Percentiles rank a stretch among this genome's conserved stretches.
These are phyloP conservation scores for Panulirus ornatus DNA, from an alignment of 1,140 invertebrate species.

Conservation along the genomic window DNA sequence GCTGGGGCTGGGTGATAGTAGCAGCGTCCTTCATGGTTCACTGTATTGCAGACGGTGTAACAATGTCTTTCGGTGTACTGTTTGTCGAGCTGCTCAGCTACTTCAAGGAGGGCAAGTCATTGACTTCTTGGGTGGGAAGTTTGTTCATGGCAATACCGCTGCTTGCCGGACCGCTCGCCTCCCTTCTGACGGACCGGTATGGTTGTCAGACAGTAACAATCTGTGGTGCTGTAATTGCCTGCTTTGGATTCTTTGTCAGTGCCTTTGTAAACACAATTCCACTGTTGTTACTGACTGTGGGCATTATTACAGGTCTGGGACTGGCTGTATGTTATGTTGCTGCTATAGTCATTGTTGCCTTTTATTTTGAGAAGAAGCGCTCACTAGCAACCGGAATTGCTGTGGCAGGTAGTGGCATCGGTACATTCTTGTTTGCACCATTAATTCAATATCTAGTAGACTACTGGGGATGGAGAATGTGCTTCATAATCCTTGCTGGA, in stretches of 20 bases:
- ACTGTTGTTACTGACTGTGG: slow-evolving; percentile 90
- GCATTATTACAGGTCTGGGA: slow-evolving; percentile 90
- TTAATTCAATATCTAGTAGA: slow-evolving; percentile 87
- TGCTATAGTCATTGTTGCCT: slow-evolving; percentile 95
- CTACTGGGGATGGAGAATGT: slow-evolving; percentile 92
- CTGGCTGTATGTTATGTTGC: slow-evolving; percentile 84
- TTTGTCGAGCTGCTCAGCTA: slow-evolving; percentile 92
- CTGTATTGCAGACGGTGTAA: slow-evolving; percentile 95
- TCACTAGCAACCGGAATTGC: slow-evolving; percentile 95
- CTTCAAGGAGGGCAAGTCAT: slow-evolving; percentile 88
- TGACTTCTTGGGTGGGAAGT: slow-evolving; percentile 93
- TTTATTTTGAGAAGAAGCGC: slow-evolving; percentile 95
- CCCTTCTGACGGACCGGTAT: slow-evolving; percentile 91
- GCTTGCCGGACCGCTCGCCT: slow-evolving; percentile 92
- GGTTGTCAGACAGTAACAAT: slow-evolving; percentile 89
- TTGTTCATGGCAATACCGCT: slow-evolving; percentile 94
- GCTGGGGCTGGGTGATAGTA: slow-evolving; percentile 81
- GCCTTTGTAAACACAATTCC: slow-evolving; percentile 88
- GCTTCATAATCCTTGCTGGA: slow-evolving; percentile 89
- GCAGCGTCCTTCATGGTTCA: slow-evolving; percentile 92
- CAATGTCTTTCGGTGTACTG: slow-evolving; percentile 94
- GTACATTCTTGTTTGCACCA: slow-evolving; percentile 94
- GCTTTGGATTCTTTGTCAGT: slow-evolving; percentile 89
- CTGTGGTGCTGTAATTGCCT: slow-evolving; percentile 87
- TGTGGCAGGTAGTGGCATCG: slow-evolving; percentile 92